phyloP scores from a whole-genome alignment of 2,888 invertebrate species.

The Brassicogethes aeneus region DNA sequence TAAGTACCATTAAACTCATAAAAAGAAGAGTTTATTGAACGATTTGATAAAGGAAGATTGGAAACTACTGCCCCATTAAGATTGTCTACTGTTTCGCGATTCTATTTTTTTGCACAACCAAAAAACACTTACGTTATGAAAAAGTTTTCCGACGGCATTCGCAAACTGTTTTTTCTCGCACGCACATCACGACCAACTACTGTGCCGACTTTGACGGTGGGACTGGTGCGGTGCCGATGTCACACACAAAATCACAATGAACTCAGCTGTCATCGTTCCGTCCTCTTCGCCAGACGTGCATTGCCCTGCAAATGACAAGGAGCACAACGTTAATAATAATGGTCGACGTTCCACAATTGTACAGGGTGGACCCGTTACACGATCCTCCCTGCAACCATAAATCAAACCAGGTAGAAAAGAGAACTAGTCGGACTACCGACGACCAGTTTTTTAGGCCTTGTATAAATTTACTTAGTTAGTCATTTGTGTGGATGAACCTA shows the following conservation, averaged over 20 bases:
- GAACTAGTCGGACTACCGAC: no score
- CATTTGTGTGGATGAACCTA: no score
- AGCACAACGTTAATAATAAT: conserved; percentile 30
- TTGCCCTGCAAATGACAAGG: conserved; percentile 25
- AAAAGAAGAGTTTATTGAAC: conserved; percentile 31
- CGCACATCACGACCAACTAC: conserved; percentile 33
- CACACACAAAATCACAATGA: conserved; percentile 32
- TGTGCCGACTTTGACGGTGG: conserved; percentile 22
- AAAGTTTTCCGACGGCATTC: conserved; percentile 6
- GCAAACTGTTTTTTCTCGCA: conserved; percentile 14
- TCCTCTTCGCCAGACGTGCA: conserved; percentile 29
- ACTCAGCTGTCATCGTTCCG: conserved; percentile 33
- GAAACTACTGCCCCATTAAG: conserved; percentile 27
- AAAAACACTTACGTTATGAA: conserved; percentile 2
- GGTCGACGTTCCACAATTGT: not conserved
- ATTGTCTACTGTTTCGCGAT: conserved; percentile 21
- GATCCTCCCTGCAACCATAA: not conserved
- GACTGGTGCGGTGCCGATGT: conserved; percentile 29
- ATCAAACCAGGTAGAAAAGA: not conserved
- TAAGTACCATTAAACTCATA: conserved; percentile 28
- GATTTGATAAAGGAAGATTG: conserved; percentile 30
- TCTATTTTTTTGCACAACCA: conserved; percentile 5
- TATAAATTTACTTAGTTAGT: no score
- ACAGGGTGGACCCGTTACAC: not conserved
- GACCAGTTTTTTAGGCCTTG: no score